Evolutionary conservation across 2,888 invertebrate species (phyloP), one percentile per base, ranked within the genome.

Genomic region (Drosophila macrospina): DNA sequence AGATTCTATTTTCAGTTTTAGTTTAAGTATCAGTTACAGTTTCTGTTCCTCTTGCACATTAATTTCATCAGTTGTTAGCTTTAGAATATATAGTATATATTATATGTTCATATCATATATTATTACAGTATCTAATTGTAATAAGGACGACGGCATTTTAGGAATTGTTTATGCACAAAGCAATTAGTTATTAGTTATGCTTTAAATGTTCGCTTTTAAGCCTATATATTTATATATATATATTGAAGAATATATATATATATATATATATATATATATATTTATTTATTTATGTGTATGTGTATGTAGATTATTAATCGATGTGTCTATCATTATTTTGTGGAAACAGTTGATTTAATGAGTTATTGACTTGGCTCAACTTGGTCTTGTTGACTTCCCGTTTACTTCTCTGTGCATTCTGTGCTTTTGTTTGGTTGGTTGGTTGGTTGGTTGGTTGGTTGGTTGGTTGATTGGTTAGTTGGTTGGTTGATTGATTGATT

Each of bases 61-160:
- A 39, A 32, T 47, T 20, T 32, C 39, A 39, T 62, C 56, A 39
- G 13, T 44, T 44, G 30, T 45, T 44, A 36, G 39, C 26, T 47
- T 16, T 41, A 51, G n/a, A 61, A 45, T 45, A 36, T 34, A 1
- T 34, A 34, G 20, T 34, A n/a, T 55, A 24, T 59, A 42, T 54
- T 48, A 28, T 36, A 30, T 73, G n/a, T 76, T 56, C 54, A 64
- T 69, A 37, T 47, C 41, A 66, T 69, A 56, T 69, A 66, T 80
- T 44, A 71, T 84, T 86, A 71, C 63, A 74, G 37, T 78, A 68
- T 64, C 55, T 77, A 64, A 67, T 81, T 79, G 72, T 86, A 74
- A 78, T 87, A 84, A 84, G 82, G 85, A 85, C 87, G 89, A 86
- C 85, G 78, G 87, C 89, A 86, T 88, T 86, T 71, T 85, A 85